Conservation (phyloP, 1,140 invertebrate species). For the Drosophila serrata region DNA sequence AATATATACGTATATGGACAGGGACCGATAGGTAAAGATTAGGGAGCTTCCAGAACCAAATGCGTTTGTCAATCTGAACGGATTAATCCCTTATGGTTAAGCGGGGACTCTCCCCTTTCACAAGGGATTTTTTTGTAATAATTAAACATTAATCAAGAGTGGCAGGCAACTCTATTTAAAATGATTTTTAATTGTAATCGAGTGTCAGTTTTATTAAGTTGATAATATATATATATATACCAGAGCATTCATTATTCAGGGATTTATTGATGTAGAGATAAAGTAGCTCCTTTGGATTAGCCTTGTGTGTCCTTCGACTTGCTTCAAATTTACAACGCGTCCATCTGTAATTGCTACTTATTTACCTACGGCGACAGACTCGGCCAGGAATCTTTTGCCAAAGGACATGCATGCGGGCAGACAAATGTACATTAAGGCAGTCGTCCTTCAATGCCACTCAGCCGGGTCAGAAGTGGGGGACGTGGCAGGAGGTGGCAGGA, state of each 20-base stretch:
- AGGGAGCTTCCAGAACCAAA: not conserved
- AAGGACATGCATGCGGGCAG: slow-evolving; percentile 21
- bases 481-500: not conserved
- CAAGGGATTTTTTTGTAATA: not conserved
- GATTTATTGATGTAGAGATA: not conserved
- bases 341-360: slow-evolving; percentile 41
- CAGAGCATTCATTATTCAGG: not conserved
- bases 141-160: not conserved
- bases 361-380: slow-evolving; percentile 13
- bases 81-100: slow-evolving; percentile 15
- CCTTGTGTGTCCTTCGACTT: not conserved
- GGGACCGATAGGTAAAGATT: not conserved
- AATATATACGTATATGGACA: slow-evolving; percentile 31
- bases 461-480: not conserved
- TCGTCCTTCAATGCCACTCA: slow-evolving; percentile 53
- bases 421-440: slow-evolving; percentile 55
- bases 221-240: not conserved
- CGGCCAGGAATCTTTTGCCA: not conserved
- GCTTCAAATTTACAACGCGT: slow-evolving; percentile 52
- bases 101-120: not conserved
- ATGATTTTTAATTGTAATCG: not conserved
- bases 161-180: not conserved
- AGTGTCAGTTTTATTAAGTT: not conserved
- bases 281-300: not conserved
- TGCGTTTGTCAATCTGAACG: not conserved